Base-by-base conservation (phyloP, 2,113 vertebrate genomes). In the Hippocampus guttulatus region DNA sequence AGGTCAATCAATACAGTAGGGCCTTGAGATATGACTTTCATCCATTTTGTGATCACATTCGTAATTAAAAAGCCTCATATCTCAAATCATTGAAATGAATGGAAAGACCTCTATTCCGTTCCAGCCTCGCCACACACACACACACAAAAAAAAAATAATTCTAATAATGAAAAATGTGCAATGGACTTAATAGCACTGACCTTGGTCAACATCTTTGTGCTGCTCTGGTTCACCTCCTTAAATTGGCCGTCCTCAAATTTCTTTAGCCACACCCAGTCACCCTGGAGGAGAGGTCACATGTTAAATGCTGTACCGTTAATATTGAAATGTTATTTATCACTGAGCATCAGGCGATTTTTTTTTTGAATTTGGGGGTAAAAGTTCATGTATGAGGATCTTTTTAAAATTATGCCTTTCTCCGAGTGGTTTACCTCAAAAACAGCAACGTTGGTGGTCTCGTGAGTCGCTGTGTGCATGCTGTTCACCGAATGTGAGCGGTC, bases 211-310 rank as follows among this genome's bases (percentile, higher is more conserved):
- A 95, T 88, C 80, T 83, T 92, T 70, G 93, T 93, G 54, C 92
- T 90, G 75, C 87, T 93, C n/a, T 92, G 94, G 41, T 86, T 88
- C 69, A 97, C 85, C 3, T 93, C 92, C 21, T 88, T 92, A 74
- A 83, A 88, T 0, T 86, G 81, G 6, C 92, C 91, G 0, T 43
- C 83, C 62, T 93, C 82, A 74, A 94, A 93, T 78, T 93, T 97
- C 89, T 97, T 96, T 67, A 97, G 85, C 94, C 95, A 95, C 16
- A 96, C 94, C 89, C 93, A 95, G 81, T 97, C 94, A 1, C 96
- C 95, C 96, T 97, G 85, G 61, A 70, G 70, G 75, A 84, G 15
- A 63, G 23, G 30, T 3, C 2, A 10, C 23, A 64, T 64, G 12
- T 60, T 51, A 11, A 25, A n/a, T 18, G 47, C 40, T 16, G 15